A percentile compares a stretch with the other conserved stretches of the same genome.
These are phyloP conservation scores for Alouatta palliata DNA, from an alignment of 2,113 vertebrate genomes.

Conservation along the genomic window DNA sequence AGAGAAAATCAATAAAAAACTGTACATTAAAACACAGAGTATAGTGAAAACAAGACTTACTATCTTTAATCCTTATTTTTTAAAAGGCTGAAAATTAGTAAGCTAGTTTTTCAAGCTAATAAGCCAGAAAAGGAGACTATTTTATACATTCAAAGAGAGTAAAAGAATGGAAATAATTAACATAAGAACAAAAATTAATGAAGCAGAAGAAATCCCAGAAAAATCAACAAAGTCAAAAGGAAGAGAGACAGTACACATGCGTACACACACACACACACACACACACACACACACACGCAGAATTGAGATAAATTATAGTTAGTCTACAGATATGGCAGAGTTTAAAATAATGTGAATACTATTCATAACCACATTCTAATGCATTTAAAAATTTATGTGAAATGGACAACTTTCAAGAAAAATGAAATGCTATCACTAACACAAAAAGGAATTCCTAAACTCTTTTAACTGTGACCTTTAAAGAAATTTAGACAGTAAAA, in stretches of 20 bases:
- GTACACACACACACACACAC: neutral
- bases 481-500: neutral
- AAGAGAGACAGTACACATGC: neutral
- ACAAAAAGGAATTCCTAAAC: neutral
- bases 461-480: neutral
- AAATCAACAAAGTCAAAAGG: neutral
- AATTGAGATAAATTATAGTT: neutral
- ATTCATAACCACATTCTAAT: neutral
- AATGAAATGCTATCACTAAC: neutral
- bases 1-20: neutral
- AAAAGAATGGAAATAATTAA: neutral
- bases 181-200: constrained; percentile 36
- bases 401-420: neutral
- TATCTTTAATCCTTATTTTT: neutral
- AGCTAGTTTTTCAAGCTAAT: neutral
- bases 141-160: neutral
- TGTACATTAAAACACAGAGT: neutral
- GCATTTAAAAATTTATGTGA: neutral
- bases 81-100: neutral
- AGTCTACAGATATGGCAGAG: neutral
- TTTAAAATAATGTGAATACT: neutral
- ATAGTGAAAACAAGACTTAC: neutral
- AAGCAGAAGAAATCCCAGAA: neutral
- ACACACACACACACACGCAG: neutral
- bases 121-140: neutral